Evolutionary conservation across 2,888 invertebrate genomes (phyloP).

Genomic region (Drosophila helvetica): DNA sequence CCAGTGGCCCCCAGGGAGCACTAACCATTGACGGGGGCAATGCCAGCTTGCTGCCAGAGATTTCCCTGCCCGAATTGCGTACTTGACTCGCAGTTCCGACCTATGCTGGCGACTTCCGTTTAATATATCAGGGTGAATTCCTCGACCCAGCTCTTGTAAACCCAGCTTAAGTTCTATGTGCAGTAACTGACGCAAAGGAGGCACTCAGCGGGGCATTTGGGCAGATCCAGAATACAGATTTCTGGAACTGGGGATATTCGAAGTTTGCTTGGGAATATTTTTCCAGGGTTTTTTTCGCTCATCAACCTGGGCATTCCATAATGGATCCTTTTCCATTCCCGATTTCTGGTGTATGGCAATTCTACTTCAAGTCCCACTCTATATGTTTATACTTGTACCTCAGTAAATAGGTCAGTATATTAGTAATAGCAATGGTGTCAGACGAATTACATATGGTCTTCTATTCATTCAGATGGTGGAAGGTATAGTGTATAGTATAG

Average conservation of each 20-base stretch:
- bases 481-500: not conserved
- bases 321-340: not conserved
- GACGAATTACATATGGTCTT: no score
- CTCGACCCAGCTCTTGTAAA: not conserved
- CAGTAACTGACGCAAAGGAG: not conserved
- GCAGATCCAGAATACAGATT: constrained; percentile 4
- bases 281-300: not conserved
- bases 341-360: not conserved
- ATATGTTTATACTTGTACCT: not conserved
- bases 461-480: not conserved
- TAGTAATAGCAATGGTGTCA: no score
- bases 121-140: not conserved
- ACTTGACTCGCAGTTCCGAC: not conserved
- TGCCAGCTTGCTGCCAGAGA: not conserved
- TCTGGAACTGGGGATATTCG: constrained; percentile 1
- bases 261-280: constrained; percentile 1
- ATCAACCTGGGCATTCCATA: not conserved
- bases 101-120: constrained; percentile 13
- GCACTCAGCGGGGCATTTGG: not conserved
- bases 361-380: not conserved
- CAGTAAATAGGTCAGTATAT: no score
- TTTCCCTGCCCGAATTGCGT: constrained; percentile 7
- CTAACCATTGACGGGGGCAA: constrained; percentile 8
- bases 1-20: not conserved
- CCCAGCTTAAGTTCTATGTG: no score